Base-by-base conservation (phyloP, 2,113 vertebrate genomes). In the Rhinolophus ferrumequinum region DNA sequence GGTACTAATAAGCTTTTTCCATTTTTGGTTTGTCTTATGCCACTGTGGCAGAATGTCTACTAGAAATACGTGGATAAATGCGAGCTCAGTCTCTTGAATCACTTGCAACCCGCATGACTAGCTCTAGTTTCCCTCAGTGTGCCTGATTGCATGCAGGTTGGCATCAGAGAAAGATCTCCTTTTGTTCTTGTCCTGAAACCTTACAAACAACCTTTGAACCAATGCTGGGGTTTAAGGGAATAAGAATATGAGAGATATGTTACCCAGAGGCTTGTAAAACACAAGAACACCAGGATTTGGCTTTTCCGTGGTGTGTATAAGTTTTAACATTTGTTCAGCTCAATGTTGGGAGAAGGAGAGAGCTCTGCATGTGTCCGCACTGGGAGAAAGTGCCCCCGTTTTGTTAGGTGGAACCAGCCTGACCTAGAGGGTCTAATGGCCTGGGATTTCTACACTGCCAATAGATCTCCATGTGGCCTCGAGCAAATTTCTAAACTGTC, bases 21-120 rank as follows among this genome's bases (percentile, higher is more conserved):
- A 60, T 56, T 91, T 97, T 94, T 47, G 54, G 60, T 76, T 93
- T 93, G 60, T 22, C 75, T 87, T 56, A 64, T n/a, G n/a, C 24
- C 8, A 33, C 58, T n/a, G 11, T 66, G 56, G 58, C 66, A 88
- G 19, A 66, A 47, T 26, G 47, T 67, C 10, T 92, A 2, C 47
- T 44, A 58, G 47, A 73, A 73, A n/a, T 44, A 64, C 0, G 0
- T 50, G 35, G 33, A 24, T 66, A 92, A 95, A 64, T 86, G n/a
- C 13, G 54, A 80, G 56, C 73, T 69, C 33, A 38, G 56, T 87
- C 22, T 80, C 67, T 64, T 54, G 67, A 75, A 64, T 92, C 33
- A 19, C 10, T 64, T 82, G 10, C 75, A 92, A 92, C 67, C 2
- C 11, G 41, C 67, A 12, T 50, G 67, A 75, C 67, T 44, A 22